Conservation (phyloP, 2,113 vertebrate species). For the Pristiophorus japonicus region DNA sequence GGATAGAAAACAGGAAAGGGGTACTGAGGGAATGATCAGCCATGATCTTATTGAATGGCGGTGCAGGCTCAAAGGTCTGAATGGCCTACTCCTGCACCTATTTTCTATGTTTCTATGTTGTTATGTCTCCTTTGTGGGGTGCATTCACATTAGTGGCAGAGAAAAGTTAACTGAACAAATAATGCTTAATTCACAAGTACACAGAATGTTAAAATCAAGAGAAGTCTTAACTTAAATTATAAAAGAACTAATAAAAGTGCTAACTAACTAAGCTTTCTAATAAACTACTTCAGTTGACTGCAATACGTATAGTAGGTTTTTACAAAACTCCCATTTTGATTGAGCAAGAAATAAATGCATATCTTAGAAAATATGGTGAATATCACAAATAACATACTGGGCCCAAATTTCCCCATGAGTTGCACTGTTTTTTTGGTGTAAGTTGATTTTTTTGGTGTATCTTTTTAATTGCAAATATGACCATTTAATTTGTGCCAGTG, state of each 20-base stretch:
- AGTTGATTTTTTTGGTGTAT: too few relatives aligned
- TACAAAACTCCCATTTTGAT: background rate
- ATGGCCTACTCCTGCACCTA: too few relatives aligned
- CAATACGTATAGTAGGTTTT: background rate
- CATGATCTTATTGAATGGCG: too few relatives aligned
- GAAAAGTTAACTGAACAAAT: background rate
- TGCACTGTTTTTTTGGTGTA: too few relatives aligned
- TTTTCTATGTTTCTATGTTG: too few relatives aligned
- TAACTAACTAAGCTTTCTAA: background rate
- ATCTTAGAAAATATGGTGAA: background rate
- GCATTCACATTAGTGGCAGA: background rate
- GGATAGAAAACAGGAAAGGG: too few relatives aligned
- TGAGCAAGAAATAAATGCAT: background rate
- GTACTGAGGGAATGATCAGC: too few relatives aligned
- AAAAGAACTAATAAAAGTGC: background rate
- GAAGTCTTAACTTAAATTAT: slow-evolving; percentile 2
- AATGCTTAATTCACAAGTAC: slow-evolving; percentile 3
- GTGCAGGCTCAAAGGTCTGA: too few relatives aligned
- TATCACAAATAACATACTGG: too few relatives aligned
- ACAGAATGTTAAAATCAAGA: slow-evolving; percentile 14
- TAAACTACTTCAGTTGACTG: background rate
- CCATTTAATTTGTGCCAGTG: too few relatives aligned
- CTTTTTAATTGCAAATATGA: too few relatives aligned
- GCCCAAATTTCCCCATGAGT: too few relatives aligned
- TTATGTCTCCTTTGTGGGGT: background rate